These are phyloP conservation scores for Diplazon laetatorius DNA, from an alignment of 2,888 invertebrate species.

Conservation along the genomic window DNA sequence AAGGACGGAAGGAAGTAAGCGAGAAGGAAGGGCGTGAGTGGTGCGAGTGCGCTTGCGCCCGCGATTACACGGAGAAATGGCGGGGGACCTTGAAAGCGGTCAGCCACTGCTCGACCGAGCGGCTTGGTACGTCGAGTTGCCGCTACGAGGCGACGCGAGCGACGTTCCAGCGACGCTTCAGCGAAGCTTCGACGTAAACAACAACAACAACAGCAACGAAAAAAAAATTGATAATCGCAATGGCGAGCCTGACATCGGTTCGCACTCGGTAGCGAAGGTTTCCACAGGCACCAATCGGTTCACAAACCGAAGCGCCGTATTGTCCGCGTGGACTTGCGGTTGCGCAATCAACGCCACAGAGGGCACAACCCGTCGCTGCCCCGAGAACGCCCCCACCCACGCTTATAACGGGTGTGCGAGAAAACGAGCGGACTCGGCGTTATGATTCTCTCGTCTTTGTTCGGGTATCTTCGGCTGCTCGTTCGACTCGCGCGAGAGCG, in stretches of 20 bases:
- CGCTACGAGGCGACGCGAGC: conserved; percentile 30
- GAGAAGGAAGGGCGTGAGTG: conserved; percentile 35
- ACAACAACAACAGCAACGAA: no score
- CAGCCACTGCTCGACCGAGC: conserved; percentile 76
- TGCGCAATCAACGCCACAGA: conserved; percentile 55
- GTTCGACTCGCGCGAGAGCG: conserved; percentile 38
- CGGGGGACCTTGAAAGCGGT: conserved; percentile 81
- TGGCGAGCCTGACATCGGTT: conserved; percentile 43
- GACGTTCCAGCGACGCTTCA: conserved; percentile 8
- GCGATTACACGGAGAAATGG: conserved; percentile 69
- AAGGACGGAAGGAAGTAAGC: conserved; percentile 77
- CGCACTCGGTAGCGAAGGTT: conserved; percentile 45
- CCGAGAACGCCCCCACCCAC: conserved; percentile 59
- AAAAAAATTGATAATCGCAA: conserved; percentile 54
- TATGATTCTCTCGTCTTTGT: conserved; percentile 61
- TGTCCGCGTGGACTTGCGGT: conserved; percentile 7
- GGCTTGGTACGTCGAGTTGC: conserved; percentile 24
- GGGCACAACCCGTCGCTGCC: conserved; percentile 36
- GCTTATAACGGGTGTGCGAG: conserved; percentile 54
- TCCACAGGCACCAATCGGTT: conserved; percentile 42
- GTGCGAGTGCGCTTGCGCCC: conserved; percentile 48
- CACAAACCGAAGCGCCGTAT: conserved; percentile 71
- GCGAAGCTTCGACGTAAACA: conserved; percentile 47
- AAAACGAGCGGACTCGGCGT: conserved; percentile 15
- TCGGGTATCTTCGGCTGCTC: background rate